Conservation (phyloP, 2,797 vertebrate species). For the Lepilemur septentrionalis region DNA sequence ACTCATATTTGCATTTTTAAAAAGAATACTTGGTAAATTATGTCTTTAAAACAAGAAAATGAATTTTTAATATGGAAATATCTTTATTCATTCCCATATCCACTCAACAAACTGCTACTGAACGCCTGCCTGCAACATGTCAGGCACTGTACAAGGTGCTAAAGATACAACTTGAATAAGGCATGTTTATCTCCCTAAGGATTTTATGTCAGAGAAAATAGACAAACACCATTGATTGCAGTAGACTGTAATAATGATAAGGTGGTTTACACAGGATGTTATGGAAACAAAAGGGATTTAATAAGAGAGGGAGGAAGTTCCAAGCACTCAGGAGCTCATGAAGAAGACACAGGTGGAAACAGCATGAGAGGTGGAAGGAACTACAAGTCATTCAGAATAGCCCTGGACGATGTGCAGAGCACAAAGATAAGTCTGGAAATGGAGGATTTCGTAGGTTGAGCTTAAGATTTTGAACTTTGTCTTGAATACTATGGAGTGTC, state of each 20-base stretch:
- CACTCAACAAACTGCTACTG: background rate
- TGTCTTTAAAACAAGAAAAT: conserved; percentile 9
- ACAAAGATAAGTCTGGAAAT: background rate
- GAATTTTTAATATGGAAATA: conserved; percentile 3
- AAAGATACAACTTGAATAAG: background rate
- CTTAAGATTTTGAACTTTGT: background rate
- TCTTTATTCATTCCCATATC: background rate
- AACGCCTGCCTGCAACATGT: background rate
- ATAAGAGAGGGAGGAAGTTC: background rate
- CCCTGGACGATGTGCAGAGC: background rate
- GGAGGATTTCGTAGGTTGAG: background rate
- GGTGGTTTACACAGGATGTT: background rate
- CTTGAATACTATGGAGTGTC: background rate
- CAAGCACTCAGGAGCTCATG: background rate
- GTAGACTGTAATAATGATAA: background rate
- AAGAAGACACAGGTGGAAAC: background rate
- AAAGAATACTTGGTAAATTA: background rate
- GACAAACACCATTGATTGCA: background rate
- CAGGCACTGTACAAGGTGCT: background rate
- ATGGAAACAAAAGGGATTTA: background rate
- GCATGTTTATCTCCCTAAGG: background rate
- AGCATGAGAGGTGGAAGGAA: background rate
- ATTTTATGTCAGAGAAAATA: background rate
- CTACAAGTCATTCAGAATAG: background rate
- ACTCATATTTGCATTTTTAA: background rate